Evolutionary conservation across 2,113 vertebrate species (phyloP).

Genomic region (Bos javanicus): DNA sequence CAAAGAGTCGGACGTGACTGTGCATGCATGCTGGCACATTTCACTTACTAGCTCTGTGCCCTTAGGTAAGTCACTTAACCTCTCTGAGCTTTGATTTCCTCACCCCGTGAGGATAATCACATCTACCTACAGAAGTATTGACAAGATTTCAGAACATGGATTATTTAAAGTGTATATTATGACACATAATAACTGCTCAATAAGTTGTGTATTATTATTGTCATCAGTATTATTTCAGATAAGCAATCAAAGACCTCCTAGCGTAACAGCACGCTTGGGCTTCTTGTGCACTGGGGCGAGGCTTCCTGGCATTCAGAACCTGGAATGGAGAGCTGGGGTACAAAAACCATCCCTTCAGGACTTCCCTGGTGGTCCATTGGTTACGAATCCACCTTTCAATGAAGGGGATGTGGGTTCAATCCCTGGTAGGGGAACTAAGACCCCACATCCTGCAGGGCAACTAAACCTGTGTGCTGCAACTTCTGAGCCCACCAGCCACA

Average conservation of each 20-base stretch:
- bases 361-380: neutral
- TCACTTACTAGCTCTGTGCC: neutral
- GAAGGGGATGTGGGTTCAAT: neutral
- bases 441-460: neutral
- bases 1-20: fast-evolving
- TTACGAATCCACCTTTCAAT: neutral
- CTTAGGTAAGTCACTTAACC: neutral
- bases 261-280: neutral
- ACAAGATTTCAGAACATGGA: neutral
- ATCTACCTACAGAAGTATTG: neutral
- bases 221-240: neutral
- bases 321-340: neutral
- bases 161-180: neutral
- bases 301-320: neutral
- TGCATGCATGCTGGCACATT: neutral
- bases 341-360: neutral
- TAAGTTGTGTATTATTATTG: neutral
- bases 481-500: neutral
- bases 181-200: neutral
- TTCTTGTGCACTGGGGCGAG: neutral
- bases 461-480: neutral
- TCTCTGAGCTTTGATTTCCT: neutral
- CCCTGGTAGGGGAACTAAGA: neutral
- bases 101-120: neutral
- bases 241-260: neutral